phyloP scores from a whole-genome alignment of 2,113 vertebrate genomes.

The Labeo rohita region DNA sequence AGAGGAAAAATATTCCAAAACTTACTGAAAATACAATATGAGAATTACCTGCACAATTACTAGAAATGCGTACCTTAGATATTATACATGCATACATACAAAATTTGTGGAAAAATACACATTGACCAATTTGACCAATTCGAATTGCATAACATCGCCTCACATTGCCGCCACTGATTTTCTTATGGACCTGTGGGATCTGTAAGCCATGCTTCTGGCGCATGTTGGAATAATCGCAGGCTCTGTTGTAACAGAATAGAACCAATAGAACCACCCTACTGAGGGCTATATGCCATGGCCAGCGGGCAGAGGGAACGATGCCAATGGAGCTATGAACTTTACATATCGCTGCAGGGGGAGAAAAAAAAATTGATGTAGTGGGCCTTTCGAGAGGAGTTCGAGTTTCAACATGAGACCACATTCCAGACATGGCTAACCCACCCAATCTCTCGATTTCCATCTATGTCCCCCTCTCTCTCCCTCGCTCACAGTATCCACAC shows the following conservation, averaged over 20 bases:
- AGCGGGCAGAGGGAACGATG: slow-evolving; percentile 55
- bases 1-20: too few species aligned
- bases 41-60: too few species aligned
- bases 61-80: too few species aligned
- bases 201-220: not conserved
- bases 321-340: slow-evolving; percentile 66
- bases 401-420: slow-evolving; percentile 77
- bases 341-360: slow-evolving; percentile 61
- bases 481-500: slow-evolving; percentile 37
- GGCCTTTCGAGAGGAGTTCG: slow-evolving; percentile 71
- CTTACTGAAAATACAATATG: too few species aligned
- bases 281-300: slow-evolving; percentile 16
- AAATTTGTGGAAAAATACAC: too few species aligned
- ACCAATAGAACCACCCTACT: slow-evolving; percentile 30
- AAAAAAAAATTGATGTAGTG: slow-evolving; percentile 50
- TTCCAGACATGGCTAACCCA: slow-evolving; percentile 78
- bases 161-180: not conserved
- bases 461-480: slow-evolving; percentile 24
- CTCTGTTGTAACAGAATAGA: slow-evolving; percentile 28
- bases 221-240: slow-evolving; percentile 25
- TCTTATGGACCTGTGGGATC: not conserved
- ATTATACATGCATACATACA: too few species aligned
- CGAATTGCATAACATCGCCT: not conserved
- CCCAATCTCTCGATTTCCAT: slow-evolving; percentile 50
- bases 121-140: not conserved